phyloP scores from a whole-genome alignment of 2,888 invertebrate species.

The Augochlorella aurata region DNA sequence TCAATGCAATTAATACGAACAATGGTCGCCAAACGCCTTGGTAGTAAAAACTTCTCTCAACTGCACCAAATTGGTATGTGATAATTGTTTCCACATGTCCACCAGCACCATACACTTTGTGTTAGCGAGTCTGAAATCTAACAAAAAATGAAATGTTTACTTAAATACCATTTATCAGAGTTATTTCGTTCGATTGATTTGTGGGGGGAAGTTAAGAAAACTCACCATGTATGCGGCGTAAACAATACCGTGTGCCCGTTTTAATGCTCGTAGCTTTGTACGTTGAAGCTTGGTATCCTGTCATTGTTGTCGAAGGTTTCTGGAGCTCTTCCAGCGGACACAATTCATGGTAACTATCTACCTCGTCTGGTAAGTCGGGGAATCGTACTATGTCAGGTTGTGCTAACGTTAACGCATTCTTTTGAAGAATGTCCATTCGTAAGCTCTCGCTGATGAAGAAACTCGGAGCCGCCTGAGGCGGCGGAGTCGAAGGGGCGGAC shows the following conservation, averaged over 20 bases:
- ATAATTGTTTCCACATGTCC: constrained; percentile 97
- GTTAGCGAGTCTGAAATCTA: constrained; percentile 90
- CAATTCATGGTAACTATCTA: constrained; percentile 95
- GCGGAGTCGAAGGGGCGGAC: constrained; percentile 77
- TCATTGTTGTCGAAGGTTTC: constrained; percentile 87
- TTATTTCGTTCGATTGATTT: background rate
- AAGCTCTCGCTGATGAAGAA: constrained; percentile 94
- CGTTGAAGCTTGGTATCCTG: constrained; percentile 90
- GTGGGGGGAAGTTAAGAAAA: background rate
- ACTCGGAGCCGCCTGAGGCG: constrained; percentile 82
- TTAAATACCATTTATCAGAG: constrained; percentile 18
- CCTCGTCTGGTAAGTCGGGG: constrained; percentile 91
- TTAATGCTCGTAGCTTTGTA: constrained; percentile 95
- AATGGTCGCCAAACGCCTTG: constrained; percentile 97
- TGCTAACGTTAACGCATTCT: constrained; percentile 88
- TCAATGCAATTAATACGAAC: constrained; percentile 84
- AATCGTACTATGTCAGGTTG: constrained; percentile 88
- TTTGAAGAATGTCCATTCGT: constrained; percentile 89
- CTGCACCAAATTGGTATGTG: constrained; percentile 97
- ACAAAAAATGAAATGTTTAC: constrained; percentile 65
- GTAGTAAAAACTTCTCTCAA: constrained; percentile 96
- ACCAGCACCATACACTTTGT: constrained; percentile 93
- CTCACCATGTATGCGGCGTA: constrained; percentile 93
- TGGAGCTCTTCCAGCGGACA: constrained; percentile 94
- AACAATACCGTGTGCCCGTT: constrained; percentile 92